phyloP scores from a whole-genome alignment of 2,888 invertebrate genomes.

The Diachrysia chrysitis region DNA sequence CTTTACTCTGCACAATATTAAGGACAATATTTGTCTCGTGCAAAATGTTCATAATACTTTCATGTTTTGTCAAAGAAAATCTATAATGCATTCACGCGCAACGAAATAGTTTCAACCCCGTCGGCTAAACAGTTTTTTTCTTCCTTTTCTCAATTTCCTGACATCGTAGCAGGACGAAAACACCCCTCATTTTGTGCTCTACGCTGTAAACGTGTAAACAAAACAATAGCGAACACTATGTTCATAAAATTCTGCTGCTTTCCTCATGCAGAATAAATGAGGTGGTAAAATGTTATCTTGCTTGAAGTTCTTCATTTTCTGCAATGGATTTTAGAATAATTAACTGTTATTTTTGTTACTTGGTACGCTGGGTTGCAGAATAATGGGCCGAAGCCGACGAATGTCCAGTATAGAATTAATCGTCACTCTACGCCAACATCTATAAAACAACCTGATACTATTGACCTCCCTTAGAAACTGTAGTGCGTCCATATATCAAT shows the following conservation, averaged over 20 bases:
- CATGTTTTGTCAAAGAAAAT: constrained; percentile 3
- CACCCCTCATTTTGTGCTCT: constrained; percentile 32
- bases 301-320: not conserved
- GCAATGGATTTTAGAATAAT: not conserved
- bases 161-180: constrained; percentile 11
- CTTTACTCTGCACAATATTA: too few relatives aligned
- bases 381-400: too few relatives aligned
- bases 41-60: not conserved
- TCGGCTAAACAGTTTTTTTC: constrained; percentile 22
- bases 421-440: too few relatives aligned
- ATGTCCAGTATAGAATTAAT: too few relatives aligned
- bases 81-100: constrained; percentile 9
- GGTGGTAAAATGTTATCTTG: not conserved
- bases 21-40: too few relatives aligned
- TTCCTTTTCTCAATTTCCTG: constrained; percentile 49
- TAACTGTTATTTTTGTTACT: not conserved
- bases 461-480: too few relatives aligned
- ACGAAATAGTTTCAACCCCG: constrained; percentile 30
- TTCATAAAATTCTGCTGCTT: not conserved
- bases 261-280: not conserved
- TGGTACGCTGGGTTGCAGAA: too few relatives aligned
- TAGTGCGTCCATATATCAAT: too few relatives aligned
- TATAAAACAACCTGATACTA: too few relatives aligned
- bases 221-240: constrained; percentile 28
- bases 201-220: constrained; percentile 39